Conservation (phyloP, 2,113 vertebrate species). For the Mirounga angustirostris region DNA sequence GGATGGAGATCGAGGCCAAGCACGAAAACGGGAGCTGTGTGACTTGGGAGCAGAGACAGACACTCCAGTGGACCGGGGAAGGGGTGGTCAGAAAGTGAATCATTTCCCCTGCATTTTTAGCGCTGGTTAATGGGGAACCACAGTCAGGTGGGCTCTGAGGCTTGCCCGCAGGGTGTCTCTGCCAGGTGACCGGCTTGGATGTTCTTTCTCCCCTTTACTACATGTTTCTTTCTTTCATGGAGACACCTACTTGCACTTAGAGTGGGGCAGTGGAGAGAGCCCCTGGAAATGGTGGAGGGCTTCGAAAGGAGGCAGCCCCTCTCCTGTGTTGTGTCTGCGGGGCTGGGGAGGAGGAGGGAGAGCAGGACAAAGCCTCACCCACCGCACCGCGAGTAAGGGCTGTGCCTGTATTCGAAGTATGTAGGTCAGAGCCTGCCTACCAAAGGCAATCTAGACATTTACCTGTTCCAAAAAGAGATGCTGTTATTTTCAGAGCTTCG, state of each 20-base stretch:
- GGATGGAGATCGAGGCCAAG: not conserved
- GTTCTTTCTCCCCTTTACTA: not conserved
- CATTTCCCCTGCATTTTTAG: not conserved
- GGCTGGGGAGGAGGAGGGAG: no score
- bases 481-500: conserved; percentile 58
- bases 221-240: not conserved
- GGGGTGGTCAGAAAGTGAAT: not conserved
- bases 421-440: conserved; percentile 47
- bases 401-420: not conserved
- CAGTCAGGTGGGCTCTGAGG: no score
- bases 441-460: conserved; percentile 58
- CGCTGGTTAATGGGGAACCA: not conserved
- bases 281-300: not conserved
- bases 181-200: not conserved
- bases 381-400: not conserved
- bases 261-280: not conserved
- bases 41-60: not conserved
- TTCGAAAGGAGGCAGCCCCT: fast-evolving
- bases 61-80: not conserved
- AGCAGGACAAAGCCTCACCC: not conserved
- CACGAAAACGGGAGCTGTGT: not conserved
- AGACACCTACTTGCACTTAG: not conserved
- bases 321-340: not conserved
- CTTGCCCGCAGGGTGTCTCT: not conserved
- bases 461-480: conserved; percentile 47